phyloP scores from a whole-genome alignment of 2,797 vertebrate species.

The Centroberyx gerrardi region DNA sequence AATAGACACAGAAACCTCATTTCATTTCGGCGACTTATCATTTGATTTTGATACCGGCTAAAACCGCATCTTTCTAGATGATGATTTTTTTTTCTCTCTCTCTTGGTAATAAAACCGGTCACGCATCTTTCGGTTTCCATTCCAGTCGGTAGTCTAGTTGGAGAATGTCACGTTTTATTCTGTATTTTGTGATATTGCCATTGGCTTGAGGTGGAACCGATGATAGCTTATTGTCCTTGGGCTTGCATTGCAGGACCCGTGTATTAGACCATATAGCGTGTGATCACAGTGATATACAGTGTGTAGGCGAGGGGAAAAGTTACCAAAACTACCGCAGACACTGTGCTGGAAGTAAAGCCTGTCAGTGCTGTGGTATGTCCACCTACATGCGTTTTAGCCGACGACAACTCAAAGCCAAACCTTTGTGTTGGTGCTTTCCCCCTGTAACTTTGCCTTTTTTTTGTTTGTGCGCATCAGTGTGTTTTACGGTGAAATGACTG shows the following conservation, averaged over 20 bases:
- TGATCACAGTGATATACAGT: conserved; percentile 22
- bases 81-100: fast-evolving
- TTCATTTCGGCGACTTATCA: background rate
- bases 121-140: conserved; percentile 12
- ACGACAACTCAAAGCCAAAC: conserved; percentile 31
- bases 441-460: conserved; percentile 11
- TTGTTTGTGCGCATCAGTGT: conserved; percentile 12
- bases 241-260: conserved; percentile 25
- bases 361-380: conserved; percentile 33
- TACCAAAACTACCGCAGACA: conserved; percentile 50
- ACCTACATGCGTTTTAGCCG: conserved; percentile 44
- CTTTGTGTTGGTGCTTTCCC: conserved; percentile 31
- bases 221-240: conserved; percentile 57
- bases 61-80: background rate
- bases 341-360: conserved; percentile 30
- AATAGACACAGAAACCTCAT: background rate
- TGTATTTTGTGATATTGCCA: conserved; percentile 40
- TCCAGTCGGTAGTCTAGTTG: conserved; percentile 13
- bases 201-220: conserved; percentile 44
- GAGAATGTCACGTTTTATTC: conserved; percentile 40
- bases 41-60: background rate
- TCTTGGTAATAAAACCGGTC: background rate
- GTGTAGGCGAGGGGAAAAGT: conserved; percentile 55
- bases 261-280: conserved; percentile 10
- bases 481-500: background rate